Evolutionary conservation across 2,888 invertebrate genomes (phyloP).

Genomic region (Cecidostiba fungosa): DNA sequence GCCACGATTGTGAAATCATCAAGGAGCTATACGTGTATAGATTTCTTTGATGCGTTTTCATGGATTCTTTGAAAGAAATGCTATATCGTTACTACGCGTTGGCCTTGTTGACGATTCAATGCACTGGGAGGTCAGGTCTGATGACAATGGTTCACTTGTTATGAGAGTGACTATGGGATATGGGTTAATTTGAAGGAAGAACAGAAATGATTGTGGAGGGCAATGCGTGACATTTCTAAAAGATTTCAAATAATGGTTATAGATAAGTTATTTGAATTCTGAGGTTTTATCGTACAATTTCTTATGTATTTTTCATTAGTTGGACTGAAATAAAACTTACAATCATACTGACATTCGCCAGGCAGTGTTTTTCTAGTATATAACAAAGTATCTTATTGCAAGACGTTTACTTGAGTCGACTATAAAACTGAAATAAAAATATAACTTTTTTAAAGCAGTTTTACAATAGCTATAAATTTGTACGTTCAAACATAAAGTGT

Average conservation of each 20-base stretch:
- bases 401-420: neutral
- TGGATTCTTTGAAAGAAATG: neutral
- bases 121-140: neutral
- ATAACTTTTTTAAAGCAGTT: neutral
- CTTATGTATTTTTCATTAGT: no score
- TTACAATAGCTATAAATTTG: neutral
- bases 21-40: neutral
- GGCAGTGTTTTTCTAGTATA: neutral
- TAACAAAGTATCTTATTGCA: neutral
- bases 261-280: neutral
- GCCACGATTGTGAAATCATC: neutral
- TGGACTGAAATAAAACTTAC: no score
- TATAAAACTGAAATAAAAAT: neutral
- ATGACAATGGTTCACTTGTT: conserved; percentile 34
- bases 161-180: neutral
- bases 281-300: no score
- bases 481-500: neutral
- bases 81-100: neutral
- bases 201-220: neutral
- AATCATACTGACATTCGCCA: neutral
- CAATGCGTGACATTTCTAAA: neutral
- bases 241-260: no score
- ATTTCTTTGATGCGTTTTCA: neutral
- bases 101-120: neutral
- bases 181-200: conserved; percentile 9